Evolutionary conservation across 2,888 invertebrate genomes (phyloP), one percentile per base, ranked within the genome.

Genomic region (Rhamphomyia laevipes): DNA sequence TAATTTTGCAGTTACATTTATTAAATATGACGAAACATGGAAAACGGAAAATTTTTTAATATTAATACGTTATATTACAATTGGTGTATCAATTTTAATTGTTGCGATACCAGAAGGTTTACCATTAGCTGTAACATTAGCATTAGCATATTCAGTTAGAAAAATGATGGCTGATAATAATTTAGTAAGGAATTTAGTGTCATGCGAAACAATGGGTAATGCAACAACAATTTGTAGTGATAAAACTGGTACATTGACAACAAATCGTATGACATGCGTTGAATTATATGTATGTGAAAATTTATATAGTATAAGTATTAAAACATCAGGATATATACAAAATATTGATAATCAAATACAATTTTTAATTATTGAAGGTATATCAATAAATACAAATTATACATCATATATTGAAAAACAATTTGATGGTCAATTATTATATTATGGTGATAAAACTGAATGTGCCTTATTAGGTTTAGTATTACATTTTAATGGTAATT

Each of bases 111-210:
- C 96, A 44, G 95, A 96, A 73, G 95, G 96, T 61, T 77, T 96
- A 63, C 95, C 95, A 57, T 75, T 96, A 52, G 95, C 96, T 67
- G 95, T 96, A 61, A 96, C 96, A 12, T 77, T 96, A 51, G 93
- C 95, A 9, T 79, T 96, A 60, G 95, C 95, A 62, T 96, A 96
- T 71, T 95, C 95, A 64, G 95, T 96, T 64, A 94, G 94, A 87
- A 92, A 95, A 92, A 95, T 95, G 95, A 95, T 95, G 94, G 86
- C 89, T 75, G 95, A 96, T 76, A 96, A 96, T 81, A 96, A 96
- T 73, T 74, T 96, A 68, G 96, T 96, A 51, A 81, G 95, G 48
- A 95, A 96, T 73, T 77, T 96, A 73, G 95, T 96, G 74, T 95
- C 96, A 13, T 96, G 95, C 73, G 96, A 96, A 74, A 96, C 95